Percentiles rank a stretch among this genome's conserved stretches.
Conservation (phyloP, 2,797 vertebrate species). For the Lophius americanus region DNA sequence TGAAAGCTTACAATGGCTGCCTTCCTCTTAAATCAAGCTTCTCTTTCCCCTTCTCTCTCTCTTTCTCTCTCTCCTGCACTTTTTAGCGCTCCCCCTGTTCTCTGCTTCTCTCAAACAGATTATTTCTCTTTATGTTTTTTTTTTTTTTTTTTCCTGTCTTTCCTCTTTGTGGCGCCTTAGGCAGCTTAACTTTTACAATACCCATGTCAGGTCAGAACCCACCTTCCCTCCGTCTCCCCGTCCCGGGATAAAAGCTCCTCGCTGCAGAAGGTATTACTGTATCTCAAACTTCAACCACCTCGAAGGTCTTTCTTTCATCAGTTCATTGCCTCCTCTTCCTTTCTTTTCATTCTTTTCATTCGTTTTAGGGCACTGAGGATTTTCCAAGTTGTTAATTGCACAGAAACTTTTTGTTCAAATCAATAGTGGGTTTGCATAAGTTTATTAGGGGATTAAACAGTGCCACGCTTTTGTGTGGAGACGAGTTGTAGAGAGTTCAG, state of each 20-base stretch:
- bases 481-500: slow-evolving; percentile 19
- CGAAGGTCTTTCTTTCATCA: slow-evolving; percentile 43
- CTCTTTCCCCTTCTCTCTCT: slow-evolving; percentile 46
- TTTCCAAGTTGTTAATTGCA: slow-evolving; percentile 74
- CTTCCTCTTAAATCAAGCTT: slow-evolving; percentile 65
- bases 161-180: slow-evolving; percentile 68
- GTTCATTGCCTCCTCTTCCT: slow-evolving; percentile 48
- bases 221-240: slow-evolving; percentile 25
- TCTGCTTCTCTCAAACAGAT: slow-evolving; percentile 64
- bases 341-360: slow-evolving; percentile 48
- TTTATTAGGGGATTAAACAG: slow-evolving; percentile 58
- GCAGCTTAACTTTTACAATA: slow-evolving; percentile 79
- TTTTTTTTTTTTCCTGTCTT: slow-evolving; percentile 60
- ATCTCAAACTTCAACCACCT: slow-evolving; percentile 61
- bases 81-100: slow-evolving; percentile 45
- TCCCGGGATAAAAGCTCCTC: slow-evolving; percentile 55
- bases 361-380: slow-evolving; percentile 45
- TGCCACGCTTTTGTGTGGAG: slow-evolving; percentile 25
- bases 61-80: slow-evolving; percentile 30
- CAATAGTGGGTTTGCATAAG: slow-evolving; percentile 54
- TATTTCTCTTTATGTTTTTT: slow-evolving; percentile 53
- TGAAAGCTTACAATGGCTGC: slow-evolving; percentile 75
- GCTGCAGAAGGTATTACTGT: slow-evolving; percentile 58
- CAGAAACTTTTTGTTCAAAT: slow-evolving; percentile 66
- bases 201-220: slow-evolving; percentile 63